phyloP scores from a whole-genome alignment of 2,797 vertebrate species.

The Poeciliopsis turneri region DNA sequence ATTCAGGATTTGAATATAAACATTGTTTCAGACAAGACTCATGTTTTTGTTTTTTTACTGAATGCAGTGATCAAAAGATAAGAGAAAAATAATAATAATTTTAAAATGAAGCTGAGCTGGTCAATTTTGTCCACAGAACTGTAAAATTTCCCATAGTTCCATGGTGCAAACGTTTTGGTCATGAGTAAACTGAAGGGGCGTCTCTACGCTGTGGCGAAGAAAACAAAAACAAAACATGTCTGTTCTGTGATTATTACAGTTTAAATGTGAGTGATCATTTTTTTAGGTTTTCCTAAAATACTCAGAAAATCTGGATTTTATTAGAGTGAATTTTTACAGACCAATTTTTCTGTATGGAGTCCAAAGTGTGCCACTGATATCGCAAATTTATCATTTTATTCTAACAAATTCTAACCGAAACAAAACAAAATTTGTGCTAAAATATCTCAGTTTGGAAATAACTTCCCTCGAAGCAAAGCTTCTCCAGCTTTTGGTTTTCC shows the following conservation, averaged over 20 bases:
- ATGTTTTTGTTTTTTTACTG: slow-evolving; percentile 14
- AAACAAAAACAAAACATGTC: slow-evolving; percentile 16
- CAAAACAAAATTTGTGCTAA: neutral
- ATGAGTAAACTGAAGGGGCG: slow-evolving; percentile 80
- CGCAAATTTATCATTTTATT: neutral
- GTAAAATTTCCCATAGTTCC: slow-evolving; percentile 43
- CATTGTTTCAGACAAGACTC: neutral
- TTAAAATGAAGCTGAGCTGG: slow-evolving; percentile 46
- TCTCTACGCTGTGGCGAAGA: slow-evolving; percentile 6
- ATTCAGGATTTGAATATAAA: neutral
- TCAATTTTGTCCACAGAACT: slow-evolving; percentile 56
- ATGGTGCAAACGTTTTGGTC: slow-evolving; percentile 45
- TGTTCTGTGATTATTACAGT: accelerated
- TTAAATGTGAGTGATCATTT: slow-evolving; percentile 4
- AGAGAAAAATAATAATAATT: neutral
- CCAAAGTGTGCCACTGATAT: slow-evolving; percentile 12
- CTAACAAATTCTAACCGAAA: neutral
- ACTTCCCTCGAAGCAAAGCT: neutral
- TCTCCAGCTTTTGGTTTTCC: neutral
- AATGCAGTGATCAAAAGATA: slow-evolving; percentile 35
- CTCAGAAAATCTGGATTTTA: neutral
- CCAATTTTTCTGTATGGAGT: neutral
- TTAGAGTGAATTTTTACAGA: neutral
- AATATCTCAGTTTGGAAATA: neutral
- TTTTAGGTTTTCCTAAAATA: neutral